These are phyloP conservation scores for Numenius arquata DNA, from an alignment of 2,113 vertebrate species.

Conservation along the genomic window DNA sequence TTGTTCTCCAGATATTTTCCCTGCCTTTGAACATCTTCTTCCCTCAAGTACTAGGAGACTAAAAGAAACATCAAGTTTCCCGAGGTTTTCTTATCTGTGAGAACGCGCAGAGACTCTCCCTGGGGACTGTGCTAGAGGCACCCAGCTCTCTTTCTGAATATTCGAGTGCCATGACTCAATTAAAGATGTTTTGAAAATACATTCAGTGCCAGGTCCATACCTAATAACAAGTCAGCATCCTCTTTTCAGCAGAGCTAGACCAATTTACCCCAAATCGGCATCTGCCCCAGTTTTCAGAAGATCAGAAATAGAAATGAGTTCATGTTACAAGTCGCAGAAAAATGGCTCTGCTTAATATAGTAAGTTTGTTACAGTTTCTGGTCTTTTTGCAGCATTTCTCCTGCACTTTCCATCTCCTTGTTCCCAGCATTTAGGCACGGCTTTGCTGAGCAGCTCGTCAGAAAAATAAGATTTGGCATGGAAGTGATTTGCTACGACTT, in stretches of 20 bases:
- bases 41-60: neutral
- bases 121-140: neutral
- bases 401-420: neutral
- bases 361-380: neutral
- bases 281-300: conserved; percentile 33
- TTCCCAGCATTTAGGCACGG: neutral
- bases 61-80: conserved; percentile 22
- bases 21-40: neutral
- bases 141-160: neutral
- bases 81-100: conserved; percentile 3
- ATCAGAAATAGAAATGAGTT: conserved; percentile 49
- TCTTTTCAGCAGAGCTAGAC: neutral
- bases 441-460: neutral
- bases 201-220: neutral
- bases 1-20: neutral
- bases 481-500: neutral
- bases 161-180: neutral
- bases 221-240: neutral
- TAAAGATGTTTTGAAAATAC: neutral
- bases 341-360: conserved; percentile 21
- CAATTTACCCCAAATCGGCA: neutral
- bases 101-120: neutral
- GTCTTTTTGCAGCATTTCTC: neutral
- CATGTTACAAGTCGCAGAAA: conserved; percentile 2
- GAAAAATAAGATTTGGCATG: neutral